A percentile compares a stretch with the other conserved stretches of the same genome.
These are phyloP conservation scores for Diplogasteroides magnus DNA, from an alignment of 1,140 invertebrate genomes.

Conservation along the genomic window DNA sequence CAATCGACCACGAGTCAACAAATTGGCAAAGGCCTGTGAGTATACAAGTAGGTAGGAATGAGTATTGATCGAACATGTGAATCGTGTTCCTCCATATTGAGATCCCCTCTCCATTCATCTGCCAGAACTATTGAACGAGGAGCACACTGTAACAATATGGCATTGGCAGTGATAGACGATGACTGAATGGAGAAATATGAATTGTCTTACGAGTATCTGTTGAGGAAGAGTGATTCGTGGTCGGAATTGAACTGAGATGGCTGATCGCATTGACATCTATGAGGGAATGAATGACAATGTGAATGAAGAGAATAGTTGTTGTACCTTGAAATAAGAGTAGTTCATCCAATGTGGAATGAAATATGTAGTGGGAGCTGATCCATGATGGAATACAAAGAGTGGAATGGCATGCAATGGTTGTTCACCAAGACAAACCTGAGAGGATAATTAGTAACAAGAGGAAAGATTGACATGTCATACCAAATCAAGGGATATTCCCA, in stretches of 20 bases:
- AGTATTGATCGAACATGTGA: not conserved
- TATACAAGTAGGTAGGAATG: too few relatives aligned
- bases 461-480: too few relatives aligned
- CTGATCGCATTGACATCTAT: conserved; percentile 17
- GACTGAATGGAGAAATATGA: not conserved
- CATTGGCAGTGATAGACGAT: conserved; percentile 12
- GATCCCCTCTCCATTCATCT: not conserved
- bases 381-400: conserved; percentile 73
- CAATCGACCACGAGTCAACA: not conserved
- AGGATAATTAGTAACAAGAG: not conserved
- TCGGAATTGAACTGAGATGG: conserved; percentile 22
- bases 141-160: not conserved
- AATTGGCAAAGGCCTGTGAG: not conserved
- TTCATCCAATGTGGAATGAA: conserved; percentile 56
- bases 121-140: not conserved
- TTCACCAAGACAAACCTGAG: conserved; percentile 83
- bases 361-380: conserved; percentile 61
- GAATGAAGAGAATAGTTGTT: too few relatives aligned
- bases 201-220: conserved; percentile 1
- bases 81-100: not conserved
- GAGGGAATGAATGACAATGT: too few relatives aligned
- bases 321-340: conserved; percentile 44
- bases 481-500: conserved; percentile 70
- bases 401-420: conserved; percentile 96
- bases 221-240: conserved; percentile 30